Conservation (phyloP, 2,888 invertebrate genomes). For the Harpalus rubripes region DNA sequence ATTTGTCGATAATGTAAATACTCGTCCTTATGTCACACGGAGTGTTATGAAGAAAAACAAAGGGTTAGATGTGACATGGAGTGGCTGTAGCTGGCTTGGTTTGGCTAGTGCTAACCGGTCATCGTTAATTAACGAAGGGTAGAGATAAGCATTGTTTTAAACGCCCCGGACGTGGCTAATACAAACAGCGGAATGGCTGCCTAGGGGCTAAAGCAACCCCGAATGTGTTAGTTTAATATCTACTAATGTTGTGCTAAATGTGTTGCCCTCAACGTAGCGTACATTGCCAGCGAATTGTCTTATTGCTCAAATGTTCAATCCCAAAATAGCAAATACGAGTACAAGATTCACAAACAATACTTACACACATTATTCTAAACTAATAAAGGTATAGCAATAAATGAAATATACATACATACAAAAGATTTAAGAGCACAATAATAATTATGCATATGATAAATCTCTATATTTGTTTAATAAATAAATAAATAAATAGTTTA, state of each 20-base stretch:
- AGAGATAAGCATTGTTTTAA: constrained; percentile 67
- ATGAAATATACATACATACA: too few relatives aligned
- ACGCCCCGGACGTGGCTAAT: constrained; percentile 64
- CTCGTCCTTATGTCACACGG: constrained; percentile 64
- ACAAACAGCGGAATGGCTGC: constrained; percentile 65
- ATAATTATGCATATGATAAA: too few relatives aligned
- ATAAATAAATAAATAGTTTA: too few relatives aligned
- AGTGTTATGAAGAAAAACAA: constrained; percentile 10
- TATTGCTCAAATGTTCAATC: not conserved
- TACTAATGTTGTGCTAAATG: constrained; percentile 67
- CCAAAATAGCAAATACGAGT: not conserved
- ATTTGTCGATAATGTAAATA: not conserved
- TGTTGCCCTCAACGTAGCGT: constrained; percentile 19
- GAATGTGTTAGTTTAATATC: constrained; percentile 67
- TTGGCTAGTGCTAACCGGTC: constrained; percentile 47
- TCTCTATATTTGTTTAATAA: too few relatives aligned
- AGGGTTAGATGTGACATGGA: constrained; percentile 52
- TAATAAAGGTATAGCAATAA: too few relatives aligned
- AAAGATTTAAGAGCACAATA: too few relatives aligned
- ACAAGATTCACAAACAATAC: too few relatives aligned
- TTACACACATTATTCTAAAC: too few relatives aligned
- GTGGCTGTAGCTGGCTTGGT: not conserved
- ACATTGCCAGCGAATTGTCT: not conserved
- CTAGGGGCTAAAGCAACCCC: constrained; percentile 55
- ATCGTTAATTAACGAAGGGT: constrained; percentile 65